phyloP scores from a whole-genome alignment of 2,113 vertebrate genomes.

The Eulacestoma nigropectus region DNA sequence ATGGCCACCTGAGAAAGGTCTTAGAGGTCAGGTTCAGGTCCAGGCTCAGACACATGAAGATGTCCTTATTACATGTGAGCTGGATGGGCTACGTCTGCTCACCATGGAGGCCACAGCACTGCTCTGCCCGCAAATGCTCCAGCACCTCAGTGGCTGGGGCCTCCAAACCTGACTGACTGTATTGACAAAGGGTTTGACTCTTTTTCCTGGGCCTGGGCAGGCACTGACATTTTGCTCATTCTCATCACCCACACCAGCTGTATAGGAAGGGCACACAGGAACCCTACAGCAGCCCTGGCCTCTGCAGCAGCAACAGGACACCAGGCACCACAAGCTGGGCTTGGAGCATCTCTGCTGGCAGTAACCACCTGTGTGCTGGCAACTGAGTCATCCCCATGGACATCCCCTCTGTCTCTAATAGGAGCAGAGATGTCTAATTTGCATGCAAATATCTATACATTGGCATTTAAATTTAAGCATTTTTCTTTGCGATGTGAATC shows the following conservation, averaged over 20 bases:
- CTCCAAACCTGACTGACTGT: background rate
- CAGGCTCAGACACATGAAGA: background rate
- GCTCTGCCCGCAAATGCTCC: too few relatives aligned
- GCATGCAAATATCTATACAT: background rate
- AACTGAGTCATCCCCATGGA: background rate
- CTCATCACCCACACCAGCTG: background rate
- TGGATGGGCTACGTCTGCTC: background rate
- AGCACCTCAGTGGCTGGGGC: background rate
- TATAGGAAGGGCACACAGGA: background rate
- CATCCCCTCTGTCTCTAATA: background rate
- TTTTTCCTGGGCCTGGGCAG: background rate
- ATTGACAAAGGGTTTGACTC: background rate
- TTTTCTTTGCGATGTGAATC: background rate
- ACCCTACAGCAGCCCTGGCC: background rate
- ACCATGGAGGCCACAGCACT: accelerated
- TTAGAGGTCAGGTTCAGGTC: background rate
- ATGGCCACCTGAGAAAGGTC: background rate
- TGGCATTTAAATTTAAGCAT: background rate
- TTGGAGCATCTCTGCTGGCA: background rate
- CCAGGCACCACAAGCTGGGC: background rate
- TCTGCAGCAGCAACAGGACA: background rate
- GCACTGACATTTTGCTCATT: background rate
- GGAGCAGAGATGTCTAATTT: background rate
- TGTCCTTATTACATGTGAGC: background rate
- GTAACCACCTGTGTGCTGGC: background rate